phyloP scores from a whole-genome alignment of 2,113 vertebrate genomes.

The Cebus imitator region DNA sequence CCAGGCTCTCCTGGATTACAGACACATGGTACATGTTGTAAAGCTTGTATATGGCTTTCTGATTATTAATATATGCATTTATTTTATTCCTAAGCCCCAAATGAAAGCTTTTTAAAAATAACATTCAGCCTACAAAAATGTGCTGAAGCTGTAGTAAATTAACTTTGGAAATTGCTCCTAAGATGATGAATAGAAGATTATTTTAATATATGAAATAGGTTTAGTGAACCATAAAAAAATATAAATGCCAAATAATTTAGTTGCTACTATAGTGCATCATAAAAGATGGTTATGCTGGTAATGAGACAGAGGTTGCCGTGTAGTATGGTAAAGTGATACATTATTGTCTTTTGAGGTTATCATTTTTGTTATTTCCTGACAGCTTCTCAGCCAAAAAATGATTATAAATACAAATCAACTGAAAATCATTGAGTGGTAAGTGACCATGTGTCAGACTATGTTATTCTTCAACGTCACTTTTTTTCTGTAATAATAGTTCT shows the following conservation, averaged over 20 bases:
- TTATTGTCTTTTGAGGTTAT: background rate
- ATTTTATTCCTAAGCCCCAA: background rate
- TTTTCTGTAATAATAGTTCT: background rate
- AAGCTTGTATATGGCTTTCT: background rate
- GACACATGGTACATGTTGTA: background rate
- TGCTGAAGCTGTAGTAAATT: background rate
- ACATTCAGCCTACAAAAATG: background rate
- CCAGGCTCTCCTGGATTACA: background rate
- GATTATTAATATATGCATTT: background rate
- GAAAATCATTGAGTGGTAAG: background rate
- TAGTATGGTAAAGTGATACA: background rate
- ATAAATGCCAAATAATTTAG: background rate
- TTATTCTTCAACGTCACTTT: background rate
- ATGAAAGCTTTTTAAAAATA: background rate
- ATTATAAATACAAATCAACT: background rate
- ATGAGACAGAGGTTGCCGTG: background rate
- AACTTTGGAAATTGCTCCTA: background rate
- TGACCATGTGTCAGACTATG: background rate
- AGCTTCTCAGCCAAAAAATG: background rate
- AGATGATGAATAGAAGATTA: background rate
- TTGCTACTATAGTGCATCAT: background rate
- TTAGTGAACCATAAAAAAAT: background rate
- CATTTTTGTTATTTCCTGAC: background rate
- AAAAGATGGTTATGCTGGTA: background rate
- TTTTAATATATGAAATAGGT: background rate